Conservation (phyloP, 1,140 invertebrate species). For the Euura saliciscinereae region DNA sequence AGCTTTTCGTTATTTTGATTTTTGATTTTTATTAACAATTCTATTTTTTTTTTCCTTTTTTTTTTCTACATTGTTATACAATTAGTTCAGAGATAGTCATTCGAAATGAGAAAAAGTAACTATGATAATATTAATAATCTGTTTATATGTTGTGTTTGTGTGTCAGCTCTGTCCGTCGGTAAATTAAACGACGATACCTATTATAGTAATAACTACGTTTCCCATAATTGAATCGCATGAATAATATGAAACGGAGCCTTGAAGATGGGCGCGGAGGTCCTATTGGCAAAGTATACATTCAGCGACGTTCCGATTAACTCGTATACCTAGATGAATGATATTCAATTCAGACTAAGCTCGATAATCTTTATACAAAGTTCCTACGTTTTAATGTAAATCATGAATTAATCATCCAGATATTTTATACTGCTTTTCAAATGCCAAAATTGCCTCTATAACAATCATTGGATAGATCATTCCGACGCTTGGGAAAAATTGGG, state of each 20-base stretch:
- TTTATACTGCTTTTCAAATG: too few species aligned
- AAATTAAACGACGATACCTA: background rate
- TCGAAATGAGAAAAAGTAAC: too few species aligned
- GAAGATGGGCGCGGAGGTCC: conserved; percentile 5
- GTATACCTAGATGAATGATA: conserved; percentile 26
- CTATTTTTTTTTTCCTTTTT: background rate
- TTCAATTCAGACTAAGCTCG: conserved; percentile 56
- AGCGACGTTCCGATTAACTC: background rate
- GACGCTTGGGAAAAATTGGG: too few species aligned
- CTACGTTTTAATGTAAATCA: too few species aligned
- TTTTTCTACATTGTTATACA: background rate
- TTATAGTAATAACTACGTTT: background rate
- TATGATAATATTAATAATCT: background rate
- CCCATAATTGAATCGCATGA: background rate
- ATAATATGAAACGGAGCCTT: background rate
- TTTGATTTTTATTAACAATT: background rate
- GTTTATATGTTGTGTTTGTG: background rate
- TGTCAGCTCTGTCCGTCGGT: background rate
- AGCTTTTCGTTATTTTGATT: background rate
- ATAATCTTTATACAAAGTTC: conserved; percentile 26
- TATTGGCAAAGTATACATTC: background rate
- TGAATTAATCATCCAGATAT: too few species aligned
- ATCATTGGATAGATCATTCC: too few species aligned
- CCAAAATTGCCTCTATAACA: too few species aligned
- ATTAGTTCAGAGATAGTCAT: too few species aligned